These are phyloP conservation scores for Asteroscopus sphinx DNA, from an alignment of 2,888 invertebrate species.

Conservation along the genomic window DNA sequence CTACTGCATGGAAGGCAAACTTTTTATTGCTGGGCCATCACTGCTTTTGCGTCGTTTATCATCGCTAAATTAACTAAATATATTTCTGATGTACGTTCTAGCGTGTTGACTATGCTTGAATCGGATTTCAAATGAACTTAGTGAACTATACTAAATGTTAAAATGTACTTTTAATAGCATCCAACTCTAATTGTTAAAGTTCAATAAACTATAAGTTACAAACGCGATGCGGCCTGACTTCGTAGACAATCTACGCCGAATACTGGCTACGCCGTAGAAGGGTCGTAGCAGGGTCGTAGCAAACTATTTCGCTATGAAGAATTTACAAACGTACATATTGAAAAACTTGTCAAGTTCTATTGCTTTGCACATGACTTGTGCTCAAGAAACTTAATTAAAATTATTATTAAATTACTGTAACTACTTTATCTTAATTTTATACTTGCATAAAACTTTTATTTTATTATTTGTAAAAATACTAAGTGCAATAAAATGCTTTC, in stretches of 20 bases:
- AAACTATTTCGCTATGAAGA: slow-evolving; percentile 33
- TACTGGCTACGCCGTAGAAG: slow-evolving; percentile 31
- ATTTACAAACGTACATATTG: slow-evolving; percentile 23
- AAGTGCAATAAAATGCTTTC: no score
- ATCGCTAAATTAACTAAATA: no score
- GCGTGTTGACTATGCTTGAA: not conserved
- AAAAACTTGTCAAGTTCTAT: slow-evolving; percentile 30
- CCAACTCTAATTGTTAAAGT: slow-evolving; percentile 9
- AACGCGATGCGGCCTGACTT: slow-evolving; percentile 18
- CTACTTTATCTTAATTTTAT: no score
- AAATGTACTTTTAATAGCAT: slow-evolving; percentile 8
- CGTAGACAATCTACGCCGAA: slow-evolving; percentile 17
- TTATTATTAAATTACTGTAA: no score
- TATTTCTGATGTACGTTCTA: not conserved
- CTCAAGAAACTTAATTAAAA: slow-evolving; percentile 20
- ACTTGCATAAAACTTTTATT: no score
- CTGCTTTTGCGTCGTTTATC: no score
- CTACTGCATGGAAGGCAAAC: no score
- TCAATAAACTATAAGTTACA: slow-evolving; percentile 19
- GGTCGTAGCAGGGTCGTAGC: slow-evolving; percentile 37
- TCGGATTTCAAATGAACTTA: not conserved
- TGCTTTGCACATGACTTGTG: slow-evolving; percentile 36
- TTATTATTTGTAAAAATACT: no score
- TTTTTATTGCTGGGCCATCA: no score
- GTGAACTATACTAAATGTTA: no score